A percentile compares a stretch with the other conserved stretches of the same genome.
Conservation (phyloP, 2,113 vertebrate genomes). For the Varanus salvator region DNA sequence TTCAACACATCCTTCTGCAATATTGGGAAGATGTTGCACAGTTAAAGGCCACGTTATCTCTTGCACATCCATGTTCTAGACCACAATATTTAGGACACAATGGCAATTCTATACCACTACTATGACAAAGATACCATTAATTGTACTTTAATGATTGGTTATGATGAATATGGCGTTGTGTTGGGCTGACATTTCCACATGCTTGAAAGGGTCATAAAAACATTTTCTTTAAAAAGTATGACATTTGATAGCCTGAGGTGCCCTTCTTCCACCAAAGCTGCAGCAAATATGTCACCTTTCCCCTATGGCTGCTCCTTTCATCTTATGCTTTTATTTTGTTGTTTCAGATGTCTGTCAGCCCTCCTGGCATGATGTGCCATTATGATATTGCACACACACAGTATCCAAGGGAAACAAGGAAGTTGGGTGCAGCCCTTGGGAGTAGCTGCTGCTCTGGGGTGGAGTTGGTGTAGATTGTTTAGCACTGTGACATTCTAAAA, state of each 20-base stretch:
- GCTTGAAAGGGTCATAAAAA: background rate
- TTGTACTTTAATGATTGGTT: background rate
- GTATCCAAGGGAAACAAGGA: slow-evolving; percentile 18
- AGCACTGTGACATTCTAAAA: background rate
- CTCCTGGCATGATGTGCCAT: slow-evolving; percentile 1
- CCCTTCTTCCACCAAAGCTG: background rate
- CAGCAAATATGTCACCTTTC: background rate
- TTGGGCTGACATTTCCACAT: background rate
- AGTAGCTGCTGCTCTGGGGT: background rate
- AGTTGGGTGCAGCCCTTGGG: background rate
- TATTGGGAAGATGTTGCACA: slow-evolving; percentile 1
- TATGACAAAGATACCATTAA: background rate
- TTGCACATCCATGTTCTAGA: background rate
- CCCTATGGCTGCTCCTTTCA: background rate
- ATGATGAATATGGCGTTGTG: background rate
- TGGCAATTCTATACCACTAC: background rate
- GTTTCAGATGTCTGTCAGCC: background rate
- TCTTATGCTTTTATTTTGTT: background rate
- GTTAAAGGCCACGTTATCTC: background rate
- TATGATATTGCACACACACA: background rate
- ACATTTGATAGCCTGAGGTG: too few species aligned
- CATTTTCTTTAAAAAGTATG: background rate
- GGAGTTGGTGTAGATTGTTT: background rate
- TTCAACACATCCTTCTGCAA: slow-evolving; percentile 83
- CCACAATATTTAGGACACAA: background rate